phyloP scores from a whole-genome alignment of 2,888 invertebrate species.

The Lithophane leautieri region DNA sequence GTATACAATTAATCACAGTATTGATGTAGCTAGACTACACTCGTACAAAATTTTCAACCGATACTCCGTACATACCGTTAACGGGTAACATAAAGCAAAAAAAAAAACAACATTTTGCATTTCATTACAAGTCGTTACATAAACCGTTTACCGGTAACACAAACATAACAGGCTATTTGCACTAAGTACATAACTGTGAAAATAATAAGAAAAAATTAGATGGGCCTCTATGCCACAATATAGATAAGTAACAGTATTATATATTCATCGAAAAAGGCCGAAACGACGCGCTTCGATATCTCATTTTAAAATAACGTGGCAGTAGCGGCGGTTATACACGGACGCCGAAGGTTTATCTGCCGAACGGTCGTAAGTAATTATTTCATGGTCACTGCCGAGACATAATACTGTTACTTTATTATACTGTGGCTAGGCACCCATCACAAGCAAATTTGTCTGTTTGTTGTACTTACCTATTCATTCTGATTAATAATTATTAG shows the following conservation, averaged over 20 bases:
- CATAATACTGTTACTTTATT: no score
- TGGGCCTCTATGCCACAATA: background rate
- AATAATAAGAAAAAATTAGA: background rate
- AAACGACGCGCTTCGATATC: no score
- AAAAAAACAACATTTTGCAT: background rate
- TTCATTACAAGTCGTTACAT: background rate
- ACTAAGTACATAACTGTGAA: background rate
- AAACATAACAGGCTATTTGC: background rate
- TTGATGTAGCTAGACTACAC: background rate
- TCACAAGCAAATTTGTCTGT: background rate
- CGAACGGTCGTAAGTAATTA: no score
- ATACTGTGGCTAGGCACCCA: background rate
- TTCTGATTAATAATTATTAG: no score
- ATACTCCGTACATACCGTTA: background rate
- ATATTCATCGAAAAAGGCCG: no score
- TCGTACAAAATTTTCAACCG: background rate
- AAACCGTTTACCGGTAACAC: constrained; percentile 6
- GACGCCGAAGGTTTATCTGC: no score
- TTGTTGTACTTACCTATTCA: no score
- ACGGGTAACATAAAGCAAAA: background rate
- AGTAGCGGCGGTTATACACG: no score
- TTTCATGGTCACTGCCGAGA: no score
- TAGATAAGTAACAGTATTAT: no score
- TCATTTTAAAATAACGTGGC: no score
- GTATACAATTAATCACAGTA: background rate